phyloP scores from a whole-genome alignment of 2,113 vertebrate species.

The Zingel zingel region DNA sequence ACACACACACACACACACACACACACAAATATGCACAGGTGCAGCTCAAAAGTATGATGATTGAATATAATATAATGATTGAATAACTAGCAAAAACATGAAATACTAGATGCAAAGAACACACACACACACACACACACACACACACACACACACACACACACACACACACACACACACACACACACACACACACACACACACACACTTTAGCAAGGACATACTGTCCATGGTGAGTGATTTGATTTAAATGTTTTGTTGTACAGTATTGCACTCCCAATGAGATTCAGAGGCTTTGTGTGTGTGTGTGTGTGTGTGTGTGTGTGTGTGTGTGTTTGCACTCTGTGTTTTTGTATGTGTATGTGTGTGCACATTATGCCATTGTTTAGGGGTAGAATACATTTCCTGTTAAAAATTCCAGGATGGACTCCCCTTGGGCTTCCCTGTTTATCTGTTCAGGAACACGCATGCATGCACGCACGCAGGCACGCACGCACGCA shows the following conservation, averaged over 20 bases:
- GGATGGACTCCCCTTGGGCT: slow-evolving; percentile 73
- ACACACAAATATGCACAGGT: slow-evolving; percentile 53
- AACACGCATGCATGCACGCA: slow-evolving; percentile 35
- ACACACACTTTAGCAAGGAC: neutral
- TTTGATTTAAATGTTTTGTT: slow-evolving; percentile 28
- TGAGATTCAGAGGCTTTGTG: slow-evolving; percentile 25
- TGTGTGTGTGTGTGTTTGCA: neutral
- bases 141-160: neutral
- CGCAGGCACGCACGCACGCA: slow-evolving; percentile 24
- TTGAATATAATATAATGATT: slow-evolving; percentile 32
- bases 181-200: slow-evolving; percentile 4
- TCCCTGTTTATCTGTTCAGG: slow-evolving; percentile 75
- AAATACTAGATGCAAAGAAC: slow-evolving; percentile 1
- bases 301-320: slow-evolving; percentile 18
- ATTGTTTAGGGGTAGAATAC: slow-evolving; percentile 74
- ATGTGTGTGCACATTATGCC: slow-evolving; percentile 38
- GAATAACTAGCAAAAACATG: slow-evolving; percentile 29
- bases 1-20: slow-evolving; percentile 12
- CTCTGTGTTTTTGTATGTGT: neutral
- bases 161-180: neutral
- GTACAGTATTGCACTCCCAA: slow-evolving; percentile 9
- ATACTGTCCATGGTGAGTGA: slow-evolving; percentile 21
- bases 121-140: neutral
- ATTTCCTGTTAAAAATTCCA: slow-evolving; percentile 80
- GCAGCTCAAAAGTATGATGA: slow-evolving; percentile 48